phyloP scores from a whole-genome alignment of 2,888 invertebrate genomes.

The Nudaria mundana region DNA sequence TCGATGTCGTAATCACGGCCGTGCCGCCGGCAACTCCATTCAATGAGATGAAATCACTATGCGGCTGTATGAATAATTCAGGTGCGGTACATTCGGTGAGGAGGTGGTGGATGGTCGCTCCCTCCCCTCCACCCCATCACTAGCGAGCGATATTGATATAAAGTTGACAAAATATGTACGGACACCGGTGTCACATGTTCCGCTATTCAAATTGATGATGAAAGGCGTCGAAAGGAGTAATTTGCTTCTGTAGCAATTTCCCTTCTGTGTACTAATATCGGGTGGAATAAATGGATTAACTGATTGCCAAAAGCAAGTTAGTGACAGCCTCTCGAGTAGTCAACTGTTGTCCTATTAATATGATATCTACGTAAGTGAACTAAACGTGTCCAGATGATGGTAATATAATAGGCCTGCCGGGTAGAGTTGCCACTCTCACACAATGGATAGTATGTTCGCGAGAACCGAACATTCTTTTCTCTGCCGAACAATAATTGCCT shows the following conservation, averaged over 20 bases:
- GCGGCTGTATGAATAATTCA: slow-evolving; percentile 79
- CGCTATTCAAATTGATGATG: background rate
- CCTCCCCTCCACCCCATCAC: slow-evolving; percentile 26
- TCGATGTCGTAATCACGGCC: slow-evolving; percentile 74
- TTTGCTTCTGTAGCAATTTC: background rate
- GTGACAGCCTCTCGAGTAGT: too few relatives aligned
- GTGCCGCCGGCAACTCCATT: slow-evolving; percentile 61
- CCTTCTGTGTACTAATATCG: background rate
- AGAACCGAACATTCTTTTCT: too few relatives aligned
- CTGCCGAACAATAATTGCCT: too few relatives aligned
- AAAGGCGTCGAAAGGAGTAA: background rate
- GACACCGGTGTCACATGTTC: background rate
- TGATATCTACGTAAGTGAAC: too few relatives aligned
- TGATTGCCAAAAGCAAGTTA: too few relatives aligned
- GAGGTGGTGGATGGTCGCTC: slow-evolving; percentile 12
- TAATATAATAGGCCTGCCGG: too few relatives aligned
- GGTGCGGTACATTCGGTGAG: slow-evolving; percentile 52
- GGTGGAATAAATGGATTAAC: too few relatives aligned
- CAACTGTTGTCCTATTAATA: too few relatives aligned
- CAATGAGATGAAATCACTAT: slow-evolving; percentile 81
- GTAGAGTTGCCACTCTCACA: too few relatives aligned
- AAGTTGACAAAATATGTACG: slow-evolving; percentile 44
- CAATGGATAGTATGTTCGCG: too few relatives aligned
- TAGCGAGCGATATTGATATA: slow-evolving; percentile 54
- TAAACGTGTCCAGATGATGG: too few relatives aligned